These are phyloP conservation scores for Cartodere bifasciata DNA, from an alignment of 2,888 invertebrate species.

Conservation along the genomic window DNA sequence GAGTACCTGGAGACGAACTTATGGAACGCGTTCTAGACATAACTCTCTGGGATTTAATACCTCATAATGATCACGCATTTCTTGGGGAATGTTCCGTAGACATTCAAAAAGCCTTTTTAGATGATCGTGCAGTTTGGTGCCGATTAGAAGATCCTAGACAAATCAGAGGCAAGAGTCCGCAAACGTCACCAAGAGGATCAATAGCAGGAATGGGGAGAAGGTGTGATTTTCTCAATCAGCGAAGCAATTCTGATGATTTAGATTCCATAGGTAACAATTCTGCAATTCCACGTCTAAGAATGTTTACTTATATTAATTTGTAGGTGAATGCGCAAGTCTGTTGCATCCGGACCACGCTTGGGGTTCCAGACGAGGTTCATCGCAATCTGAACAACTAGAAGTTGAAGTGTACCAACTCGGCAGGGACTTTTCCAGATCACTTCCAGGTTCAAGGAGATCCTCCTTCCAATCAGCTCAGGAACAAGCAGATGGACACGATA, in stretches of 20 bases:
- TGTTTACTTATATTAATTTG: no score
- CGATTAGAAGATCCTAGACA: conserved; percentile 68
- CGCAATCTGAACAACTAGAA: conserved; percentile 77
- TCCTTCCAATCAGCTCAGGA: conserved; percentile 62
- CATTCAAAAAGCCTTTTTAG: conserved; percentile 70
- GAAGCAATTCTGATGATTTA: conserved; percentile 61
- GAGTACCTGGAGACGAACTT: conserved; percentile 65
- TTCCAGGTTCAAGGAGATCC: conserved; percentile 73
- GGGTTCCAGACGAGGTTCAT: conserved; percentile 72
- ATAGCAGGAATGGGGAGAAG: conserved; percentile 52
- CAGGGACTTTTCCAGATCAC: conserved; percentile 73
- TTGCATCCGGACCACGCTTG: conserved; percentile 81
- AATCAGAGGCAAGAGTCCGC: conserved; percentile 60
- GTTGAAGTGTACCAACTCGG: conserved; percentile 71
- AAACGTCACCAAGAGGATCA: conserved; percentile 69
- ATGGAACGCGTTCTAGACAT: conserved; percentile 73
- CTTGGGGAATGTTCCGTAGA: conserved; percentile 73
- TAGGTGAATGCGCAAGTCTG: conserved; percentile 60
- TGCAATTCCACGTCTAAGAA: no score
- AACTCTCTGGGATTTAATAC: conserved; percentile 77
- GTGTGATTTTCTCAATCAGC: conserved; percentile 60
- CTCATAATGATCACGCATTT: conserved; percentile 69
- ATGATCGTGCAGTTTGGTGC: conserved; percentile 85
- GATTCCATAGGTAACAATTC: conserved; percentile 67
- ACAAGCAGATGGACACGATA: conserved; percentile 34